phyloP scores from a whole-genome alignment of 2,888 invertebrate species.

The Pyrrhia umbra region DNA sequence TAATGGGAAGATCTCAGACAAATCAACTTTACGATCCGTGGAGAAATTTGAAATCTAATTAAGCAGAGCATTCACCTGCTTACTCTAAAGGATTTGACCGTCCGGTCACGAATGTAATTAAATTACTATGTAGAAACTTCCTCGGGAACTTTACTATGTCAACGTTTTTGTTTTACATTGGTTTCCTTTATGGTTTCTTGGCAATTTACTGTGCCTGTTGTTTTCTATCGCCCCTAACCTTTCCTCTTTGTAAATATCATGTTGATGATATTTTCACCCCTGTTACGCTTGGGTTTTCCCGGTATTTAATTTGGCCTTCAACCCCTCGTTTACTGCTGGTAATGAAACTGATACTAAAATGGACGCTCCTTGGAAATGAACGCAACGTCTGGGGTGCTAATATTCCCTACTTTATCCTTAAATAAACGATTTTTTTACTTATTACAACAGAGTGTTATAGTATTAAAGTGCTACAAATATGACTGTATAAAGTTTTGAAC shows the following conservation, averaged over 20 bases:
- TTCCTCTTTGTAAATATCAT: slow-evolving; percentile 63
- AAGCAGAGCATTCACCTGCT: slow-evolving; percentile 66
- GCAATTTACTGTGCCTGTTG: slow-evolving; percentile 35
- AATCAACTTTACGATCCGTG: slow-evolving; percentile 47
- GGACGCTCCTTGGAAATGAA: slow-evolving; percentile 29
- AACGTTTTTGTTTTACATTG: slow-evolving; percentile 49
- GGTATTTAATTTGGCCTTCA: slow-evolving; percentile 47
- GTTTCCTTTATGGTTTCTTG: slow-evolving; percentile 64
- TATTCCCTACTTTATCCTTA: slow-evolving; percentile 16
- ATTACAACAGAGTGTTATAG: too few relatives aligned
- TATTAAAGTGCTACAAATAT: too few relatives aligned
- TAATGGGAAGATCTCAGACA: slow-evolving; percentile 40
- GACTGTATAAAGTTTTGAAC: too few relatives aligned
- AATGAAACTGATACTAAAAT: slow-evolving; percentile 35
- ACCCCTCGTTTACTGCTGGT: slow-evolving; percentile 52
- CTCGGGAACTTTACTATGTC: slow-evolving; percentile 59
- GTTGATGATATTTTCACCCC: slow-evolving; percentile 67
- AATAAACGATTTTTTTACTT: too few relatives aligned
- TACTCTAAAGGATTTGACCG: slow-evolving; percentile 66
- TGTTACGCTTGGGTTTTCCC: slow-evolving; percentile 58
- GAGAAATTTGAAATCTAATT: slow-evolving; percentile 70
- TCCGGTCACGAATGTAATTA: slow-evolving; percentile 74
- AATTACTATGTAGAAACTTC: slow-evolving; percentile 69
- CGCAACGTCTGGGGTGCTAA: slow-evolving; percentile 11
- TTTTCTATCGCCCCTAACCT: slow-evolving; percentile 61